phyloP scores from a whole-genome alignment of 2,888 invertebrate genomes.

The Boloria selene region DNA sequence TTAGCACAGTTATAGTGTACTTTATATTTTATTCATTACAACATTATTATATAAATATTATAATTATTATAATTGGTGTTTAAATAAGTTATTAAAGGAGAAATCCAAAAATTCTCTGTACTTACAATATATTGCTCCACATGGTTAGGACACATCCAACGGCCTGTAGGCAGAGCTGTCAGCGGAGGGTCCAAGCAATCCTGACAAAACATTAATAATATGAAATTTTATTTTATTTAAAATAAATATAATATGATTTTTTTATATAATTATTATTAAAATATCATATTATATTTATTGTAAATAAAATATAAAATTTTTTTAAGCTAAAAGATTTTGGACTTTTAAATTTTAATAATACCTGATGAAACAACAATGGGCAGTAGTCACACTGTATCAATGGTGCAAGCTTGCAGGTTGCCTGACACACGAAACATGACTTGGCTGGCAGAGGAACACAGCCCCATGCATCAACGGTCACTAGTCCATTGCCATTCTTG shows the following conservation, averaged over 20 bases:
- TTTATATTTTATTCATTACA: no score
- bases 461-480: constrained; percentile 74
- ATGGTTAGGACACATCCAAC: constrained; percentile 99
- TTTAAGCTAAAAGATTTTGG: no score
- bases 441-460: constrained; percentile 92
- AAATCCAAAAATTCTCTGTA: constrained; percentile 35
- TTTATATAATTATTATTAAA: no score
- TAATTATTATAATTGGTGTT: no score
- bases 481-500: constrained; percentile 58
- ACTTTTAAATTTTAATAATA: constrained; percentile 38
- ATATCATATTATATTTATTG: no score
- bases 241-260: no score
- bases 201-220: constrained; percentile 57
- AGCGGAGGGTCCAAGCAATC: constrained; percentile 97
- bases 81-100: not conserved
- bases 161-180: constrained; percentile 91
- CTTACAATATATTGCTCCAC: constrained; percentile 93
- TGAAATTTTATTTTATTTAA: no score
- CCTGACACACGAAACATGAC: constrained; percentile 92
- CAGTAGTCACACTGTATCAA: constrained; percentile 97
- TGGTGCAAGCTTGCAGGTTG: constrained; percentile 91
- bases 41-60: no score
- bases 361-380: constrained; percentile 91
- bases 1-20: no score
- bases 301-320: no score